Base-by-base conservation (phyloP, 2,888 invertebrate genomes). In the Phragmatobia fuliginosa region DNA sequence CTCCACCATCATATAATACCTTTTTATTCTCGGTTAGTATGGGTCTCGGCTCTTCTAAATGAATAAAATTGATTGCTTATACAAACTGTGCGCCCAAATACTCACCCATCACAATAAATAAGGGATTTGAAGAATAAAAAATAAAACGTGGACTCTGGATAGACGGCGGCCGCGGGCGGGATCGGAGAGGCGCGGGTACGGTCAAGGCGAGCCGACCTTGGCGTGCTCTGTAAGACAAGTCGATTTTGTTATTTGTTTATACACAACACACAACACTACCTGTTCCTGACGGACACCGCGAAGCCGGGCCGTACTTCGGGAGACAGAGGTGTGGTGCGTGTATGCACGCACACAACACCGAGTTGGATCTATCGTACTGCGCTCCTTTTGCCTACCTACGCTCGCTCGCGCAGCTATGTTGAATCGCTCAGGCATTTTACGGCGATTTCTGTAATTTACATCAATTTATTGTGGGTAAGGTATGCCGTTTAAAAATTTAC, bases 51-150 rank as follows among this genome's bases (percentile, higher is more conserved):
- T 86, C 90, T 90, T 92, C 93, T 94, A 94, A 94, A 95, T 94
- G 94, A 94, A 94, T 94, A 93, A 95, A 95, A 94, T 95, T 95
- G 95, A 95, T 95, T 94, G 94, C 94, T 94, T 94, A 94, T 94
- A 94, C 94, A 94, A 94, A 94, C 94, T 91, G 94, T 92, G 93
- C 92, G 91, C 94, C 93, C 94, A 94, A 94, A 94, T 94, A 94
- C 93, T 93, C 93, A 87, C 85, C 91, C 92, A 93, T 92, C 93
- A 93, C 92, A 92, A 94, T 94, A 94, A 94, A 94, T 94, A 94
- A 94, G 91, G 90, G 92, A 90, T 91, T 91, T 87, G 88, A 83
- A 89, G 85, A 90, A 90, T 91, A 91, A 82, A 77, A 85, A 84
- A 87, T 83, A 91, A 90, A 89, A 91, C 84, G 82, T 86, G 85